phyloP scores from a whole-genome alignment of 2,113 vertebrate species.

The Tauraco erythrolophus region DNA sequence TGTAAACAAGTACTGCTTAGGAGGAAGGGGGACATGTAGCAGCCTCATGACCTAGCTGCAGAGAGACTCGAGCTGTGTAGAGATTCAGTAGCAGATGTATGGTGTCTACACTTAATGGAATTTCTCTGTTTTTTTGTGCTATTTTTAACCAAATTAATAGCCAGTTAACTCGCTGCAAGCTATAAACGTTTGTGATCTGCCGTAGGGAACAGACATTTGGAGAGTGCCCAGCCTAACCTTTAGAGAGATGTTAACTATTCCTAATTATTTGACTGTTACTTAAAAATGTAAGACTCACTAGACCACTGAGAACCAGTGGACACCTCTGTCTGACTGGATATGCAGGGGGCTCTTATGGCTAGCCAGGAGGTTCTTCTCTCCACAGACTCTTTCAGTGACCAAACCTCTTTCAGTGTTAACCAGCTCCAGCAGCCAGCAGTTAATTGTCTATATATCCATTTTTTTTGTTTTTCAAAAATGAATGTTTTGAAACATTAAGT shows the following conservation, averaged over 20 bases:
- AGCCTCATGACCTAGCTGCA: neutral
- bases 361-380: neutral
- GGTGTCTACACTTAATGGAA: neutral
- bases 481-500: neutral
- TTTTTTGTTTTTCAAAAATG: neutral
- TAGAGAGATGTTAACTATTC: neutral
- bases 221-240: neutral
- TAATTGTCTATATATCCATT: neutral
- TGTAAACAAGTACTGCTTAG: neutral
- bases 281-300: fast-evolving
- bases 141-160: neutral
- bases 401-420: neutral
- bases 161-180: neutral
- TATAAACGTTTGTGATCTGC: neutral
- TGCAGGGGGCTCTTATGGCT: neutral
- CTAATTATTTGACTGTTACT: neutral
- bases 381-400: neutral
- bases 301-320: neutral
- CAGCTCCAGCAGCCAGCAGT: neutral
- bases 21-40: neutral
- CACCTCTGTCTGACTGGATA: fast-evolving
- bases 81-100: neutral
- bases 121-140: neutral
- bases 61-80: neutral
- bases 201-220: neutral